Evolutionary conservation across 2,888 invertebrate genomes (phyloP).

Genomic region (Nomada fabriciana): DNA sequence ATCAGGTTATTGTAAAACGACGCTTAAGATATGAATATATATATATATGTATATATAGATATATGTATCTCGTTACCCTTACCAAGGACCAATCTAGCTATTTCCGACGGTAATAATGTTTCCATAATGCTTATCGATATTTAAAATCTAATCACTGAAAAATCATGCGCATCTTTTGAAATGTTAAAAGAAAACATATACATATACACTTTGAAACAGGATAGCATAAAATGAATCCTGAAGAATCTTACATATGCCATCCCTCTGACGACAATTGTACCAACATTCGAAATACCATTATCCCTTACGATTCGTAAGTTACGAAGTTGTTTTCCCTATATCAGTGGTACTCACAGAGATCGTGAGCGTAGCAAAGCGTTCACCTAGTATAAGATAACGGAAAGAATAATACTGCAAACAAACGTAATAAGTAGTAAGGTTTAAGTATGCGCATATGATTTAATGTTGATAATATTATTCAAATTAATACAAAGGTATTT

Average conservation of each 20-base stretch:
- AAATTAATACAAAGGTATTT: not conserved
- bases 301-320: not conserved
- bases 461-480: too few relatives aligned
- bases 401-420: not conserved
- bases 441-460: too few relatives aligned
- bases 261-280: conserved; percentile 36
- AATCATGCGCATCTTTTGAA: not conserved
- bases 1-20: conserved; percentile 54
- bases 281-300: conserved; percentile 28
- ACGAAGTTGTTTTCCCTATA: not conserved
- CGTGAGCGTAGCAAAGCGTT: too few relatives aligned
- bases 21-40: not conserved
- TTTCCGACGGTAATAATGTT: conserved; percentile 81
- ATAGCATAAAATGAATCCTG: conserved; percentile 21
- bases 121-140: conserved; percentile 75
- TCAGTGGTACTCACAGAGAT: not conserved
- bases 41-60: not conserved
- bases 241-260: conserved; percentile 28
- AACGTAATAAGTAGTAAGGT: too few relatives aligned
- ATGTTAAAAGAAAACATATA: not conserved
- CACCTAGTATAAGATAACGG: not conserved
- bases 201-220: not conserved
- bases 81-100: conserved; percentile 83
- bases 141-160: not conserved
- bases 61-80: conserved; percentile 52